These are phyloP conservation scores for Anthophora plumipes DNA, from an alignment of 2,888 invertebrate species.

Conservation along the genomic window DNA sequence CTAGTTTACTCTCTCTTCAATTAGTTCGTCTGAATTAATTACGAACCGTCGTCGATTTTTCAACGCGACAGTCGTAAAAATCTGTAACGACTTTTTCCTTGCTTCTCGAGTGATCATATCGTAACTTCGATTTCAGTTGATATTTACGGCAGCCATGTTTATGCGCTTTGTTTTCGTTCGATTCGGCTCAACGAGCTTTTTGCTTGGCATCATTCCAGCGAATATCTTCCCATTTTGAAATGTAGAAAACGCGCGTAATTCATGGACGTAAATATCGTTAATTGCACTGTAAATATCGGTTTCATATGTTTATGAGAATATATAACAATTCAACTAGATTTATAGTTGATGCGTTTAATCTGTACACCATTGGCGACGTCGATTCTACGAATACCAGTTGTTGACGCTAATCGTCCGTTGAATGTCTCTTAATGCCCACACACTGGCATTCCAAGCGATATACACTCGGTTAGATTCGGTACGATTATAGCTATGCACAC, in stretches of 20 bases:
- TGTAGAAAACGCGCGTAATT: neutral
- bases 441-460: neutral
- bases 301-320: neutral
- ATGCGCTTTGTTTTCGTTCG: neutral
- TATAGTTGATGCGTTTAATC: too few relatives aligned
- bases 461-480: conserved; percentile 26
- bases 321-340: conserved; percentile 10
- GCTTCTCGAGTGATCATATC: neutral
- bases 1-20: neutral
- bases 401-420: neutral
- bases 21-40: neutral
- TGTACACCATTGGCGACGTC: neutral
- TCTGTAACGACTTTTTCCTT: neutral
- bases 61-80: neutral
- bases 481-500: conserved; percentile 4
- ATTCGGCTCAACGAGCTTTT: neutral
- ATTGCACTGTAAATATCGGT: conserved; percentile 2
- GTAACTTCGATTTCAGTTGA: neutral
- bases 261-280: neutral
- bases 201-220: neutral
- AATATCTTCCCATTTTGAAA: neutral
- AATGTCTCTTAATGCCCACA: conserved; percentile 1
- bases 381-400: conserved; percentile 9
- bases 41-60: neutral
- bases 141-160: neutral